phyloP scores from a whole-genome alignment of 2,797 vertebrate genomes.

The Crenuchus spilurus region DNA sequence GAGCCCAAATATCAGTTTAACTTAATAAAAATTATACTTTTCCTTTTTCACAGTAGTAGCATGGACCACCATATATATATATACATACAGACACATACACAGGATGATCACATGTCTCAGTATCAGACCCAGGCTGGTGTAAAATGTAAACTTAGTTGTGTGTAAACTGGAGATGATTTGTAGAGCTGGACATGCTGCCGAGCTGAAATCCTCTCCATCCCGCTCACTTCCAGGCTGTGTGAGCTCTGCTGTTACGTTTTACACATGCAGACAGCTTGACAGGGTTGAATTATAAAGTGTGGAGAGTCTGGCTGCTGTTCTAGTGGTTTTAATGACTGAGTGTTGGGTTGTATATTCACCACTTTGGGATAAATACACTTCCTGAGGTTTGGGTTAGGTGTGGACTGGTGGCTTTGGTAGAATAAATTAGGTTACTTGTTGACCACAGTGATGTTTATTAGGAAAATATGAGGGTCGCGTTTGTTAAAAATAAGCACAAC shows the following conservation, averaged over 20 bases:
- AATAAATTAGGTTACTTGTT: neutral
- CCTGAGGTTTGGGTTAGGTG: neutral
- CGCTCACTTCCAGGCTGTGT: neutral
- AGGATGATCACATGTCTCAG: constrained; percentile 6
- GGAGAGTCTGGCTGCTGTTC: neutral
- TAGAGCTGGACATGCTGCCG: neutral
- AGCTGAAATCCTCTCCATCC: neutral
- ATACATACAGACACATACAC: constrained; percentile 45
- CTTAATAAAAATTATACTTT: too few relatives aligned
- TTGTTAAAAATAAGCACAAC: too few relatives aligned
- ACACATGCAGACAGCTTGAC: neutral
- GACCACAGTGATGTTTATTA: neutral
- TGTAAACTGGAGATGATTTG: constrained; percentile 25
- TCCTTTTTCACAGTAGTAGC: too few relatives aligned
- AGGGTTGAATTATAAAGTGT: neutral
- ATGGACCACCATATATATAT: constrained; percentile 53
- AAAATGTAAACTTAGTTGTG: constrained; percentile 25
- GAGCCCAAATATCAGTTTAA: too few relatives aligned
- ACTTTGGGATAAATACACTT: neutral
- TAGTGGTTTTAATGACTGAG: neutral
- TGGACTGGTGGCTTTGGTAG: too few relatives aligned
- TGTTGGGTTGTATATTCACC: neutral
- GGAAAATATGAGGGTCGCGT: too few relatives aligned
- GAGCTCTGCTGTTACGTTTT: too few relatives aligned
- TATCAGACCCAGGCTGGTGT: constrained; percentile 9